Evolutionary conservation across 2,113 vertebrate genomes (phyloP), one percentile per base, ranked within the genome.

Genomic region (Stercorarius parasiticus): DNA sequence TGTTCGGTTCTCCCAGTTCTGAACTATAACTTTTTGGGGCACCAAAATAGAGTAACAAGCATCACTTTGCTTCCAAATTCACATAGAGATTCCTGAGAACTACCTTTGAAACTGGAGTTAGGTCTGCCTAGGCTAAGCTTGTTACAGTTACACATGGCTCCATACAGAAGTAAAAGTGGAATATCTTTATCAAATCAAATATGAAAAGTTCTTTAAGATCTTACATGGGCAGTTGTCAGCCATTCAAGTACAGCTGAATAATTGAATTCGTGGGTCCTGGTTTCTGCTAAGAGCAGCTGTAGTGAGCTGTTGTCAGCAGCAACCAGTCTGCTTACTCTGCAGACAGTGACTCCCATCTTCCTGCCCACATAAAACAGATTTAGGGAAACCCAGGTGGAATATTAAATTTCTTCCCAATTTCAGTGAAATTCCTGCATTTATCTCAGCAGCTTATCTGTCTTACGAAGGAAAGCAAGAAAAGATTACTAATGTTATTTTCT

Each of bases 301-400:
- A 67, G 53, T 87, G 58, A 87, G 94, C 90, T 94, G 91, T 95
- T 96, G 91, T 96, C 93, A 95, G 86, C 96, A 96, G 83, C 94
- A 94, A 91, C 95, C 87, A 50, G 40, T 49, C 91, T 94, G 77
- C 94, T 95, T 89, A 87, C 56, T 74, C 73, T 95, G 86, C 81
- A 91, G 70, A 82, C 56, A 50, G 66, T 62, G 82, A 70, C 78
- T 96, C 88, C 84, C 36, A 34, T 94, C 85, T 94, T 93, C 78
- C 78, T 93, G 45, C 76, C 61, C 53, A 53, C 21, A 40, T 64
- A 15, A 76, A 90, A 65, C 11, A 79, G 58, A 65, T 80, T 47
- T 58, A 88, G 74, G 58, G 42, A 92, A 95, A 80, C 43, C 25
- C 49, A 88, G 80, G 56, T 0, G 85, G 73, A 70, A 93, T 50